A percentile compares a stretch with the other conserved stretches of the same genome.
These are phyloP conservation scores for Liodrosophila aerea DNA, from an alignment of 2,888 invertebrate genomes.

Conservation along the genomic window DNA sequence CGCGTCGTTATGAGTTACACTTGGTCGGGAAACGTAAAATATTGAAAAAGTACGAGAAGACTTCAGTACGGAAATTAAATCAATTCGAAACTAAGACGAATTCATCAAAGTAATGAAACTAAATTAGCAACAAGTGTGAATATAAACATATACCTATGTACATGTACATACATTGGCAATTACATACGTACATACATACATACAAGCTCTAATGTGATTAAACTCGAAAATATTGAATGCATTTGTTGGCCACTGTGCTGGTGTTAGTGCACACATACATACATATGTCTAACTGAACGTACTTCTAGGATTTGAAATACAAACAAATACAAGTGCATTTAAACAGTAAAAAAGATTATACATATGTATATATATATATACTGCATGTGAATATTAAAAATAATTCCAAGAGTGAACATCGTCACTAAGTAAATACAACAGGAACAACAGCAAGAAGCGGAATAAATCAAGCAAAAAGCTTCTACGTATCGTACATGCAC, in stretches of 20 bases:
- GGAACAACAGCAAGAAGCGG: conserved; percentile 27
- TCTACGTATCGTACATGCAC: neutral
- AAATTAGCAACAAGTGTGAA: conserved; percentile 47
- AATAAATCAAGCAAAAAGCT: conserved; percentile 27
- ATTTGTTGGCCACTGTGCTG: too few relatives aligned
- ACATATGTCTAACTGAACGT: neutral
- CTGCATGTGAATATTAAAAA: conserved; percentile 15
- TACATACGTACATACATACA: conserved; percentile 14
- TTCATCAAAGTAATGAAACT: conserved; percentile 12
- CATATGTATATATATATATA: conserved; percentile 7
- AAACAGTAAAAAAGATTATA: conserved; percentile 1
- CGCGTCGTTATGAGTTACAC: conserved; percentile 46
- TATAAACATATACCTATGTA: conserved; percentile 7
- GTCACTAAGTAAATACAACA: conserved; percentile 26
- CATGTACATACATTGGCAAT: conserved; percentile 12
- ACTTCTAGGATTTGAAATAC: neutral
- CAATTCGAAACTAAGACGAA: conserved; percentile 15
- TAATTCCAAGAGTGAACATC: conserved; percentile 21
- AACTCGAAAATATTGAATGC: neutral
- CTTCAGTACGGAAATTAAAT: conserved; percentile 6
- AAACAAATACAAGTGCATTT: neutral
- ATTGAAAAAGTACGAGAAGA: conserved; percentile 16
- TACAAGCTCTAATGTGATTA: conserved; percentile 3
- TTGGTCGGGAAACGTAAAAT: conserved; percentile 30
- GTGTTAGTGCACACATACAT: neutral